phyloP scores from a whole-genome alignment of 2,113 vertebrate genomes.

The Danionella cerebrum region DNA sequence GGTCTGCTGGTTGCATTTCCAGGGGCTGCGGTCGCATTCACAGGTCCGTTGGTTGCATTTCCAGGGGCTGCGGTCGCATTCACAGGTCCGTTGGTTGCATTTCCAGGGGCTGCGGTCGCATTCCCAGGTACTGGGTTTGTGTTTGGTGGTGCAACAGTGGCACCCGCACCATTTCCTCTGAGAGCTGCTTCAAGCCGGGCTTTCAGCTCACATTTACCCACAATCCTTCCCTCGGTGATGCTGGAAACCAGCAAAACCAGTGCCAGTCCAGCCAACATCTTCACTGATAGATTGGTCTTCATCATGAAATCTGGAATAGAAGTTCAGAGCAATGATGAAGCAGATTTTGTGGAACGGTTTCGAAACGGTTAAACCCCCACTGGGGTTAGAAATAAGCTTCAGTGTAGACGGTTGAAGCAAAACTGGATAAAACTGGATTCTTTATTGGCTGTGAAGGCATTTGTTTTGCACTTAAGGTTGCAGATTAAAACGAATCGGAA shows the following conservation, averaged over 20 bases:
- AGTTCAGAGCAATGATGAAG: background rate
- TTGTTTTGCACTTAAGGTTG: no score
- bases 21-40: background rate
- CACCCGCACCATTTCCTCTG: no score
- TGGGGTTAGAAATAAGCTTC: no score
- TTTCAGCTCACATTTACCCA: constrained; percentile 31
- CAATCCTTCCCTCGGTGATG: constrained; percentile 11
- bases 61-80: background rate
- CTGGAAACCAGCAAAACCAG: background rate
- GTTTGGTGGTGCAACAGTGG: no score
- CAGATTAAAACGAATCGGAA: no score
- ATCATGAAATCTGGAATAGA: background rate
- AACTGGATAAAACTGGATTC: no score
- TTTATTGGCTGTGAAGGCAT: no score
- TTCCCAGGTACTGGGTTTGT: no score
- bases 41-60: background rate
- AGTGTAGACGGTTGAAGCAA: no score
- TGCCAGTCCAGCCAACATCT: constrained; percentile 8
- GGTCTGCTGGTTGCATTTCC: background rate
- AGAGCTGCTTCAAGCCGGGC: background rate
- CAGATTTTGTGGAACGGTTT: no score
- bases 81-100: background rate
- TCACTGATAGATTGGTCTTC: background rate
- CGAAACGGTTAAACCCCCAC: no score
- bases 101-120: no score